Base-by-base conservation (phyloP, 2,113 vertebrate species). In the Cyprinodon tularosa region DNA sequence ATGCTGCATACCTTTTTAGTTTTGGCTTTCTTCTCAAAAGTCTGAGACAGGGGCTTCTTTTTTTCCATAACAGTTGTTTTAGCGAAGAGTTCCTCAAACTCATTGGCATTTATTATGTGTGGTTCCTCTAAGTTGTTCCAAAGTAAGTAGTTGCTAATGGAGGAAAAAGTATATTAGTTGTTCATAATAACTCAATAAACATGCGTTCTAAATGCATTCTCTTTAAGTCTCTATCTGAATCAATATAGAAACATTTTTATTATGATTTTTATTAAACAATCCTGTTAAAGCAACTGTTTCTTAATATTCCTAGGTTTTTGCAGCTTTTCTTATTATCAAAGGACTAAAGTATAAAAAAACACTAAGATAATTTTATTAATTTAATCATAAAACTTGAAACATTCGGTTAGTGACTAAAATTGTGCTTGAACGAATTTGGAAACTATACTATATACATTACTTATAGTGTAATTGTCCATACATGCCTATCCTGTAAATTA, bases 31-130 rank as follows among this genome's bases (percentile, higher is more conserved):
- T 97, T 97, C 87, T 97, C 95, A 0, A 96, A 98, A 12, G 95
- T 90, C 64, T 98, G 97, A 29, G 96, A 95, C 62, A 99, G 93
- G 5, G 95, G 96, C 85, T 98, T 99, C 92, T 94, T 96, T 93
- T 96, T 98, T 87, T 94, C 93, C 82, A 95, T 95, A 83, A 93
- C 86, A 69, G 87, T 95, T 77, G 94, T 93, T 95, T 99, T 99
- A 83, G 96, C 95, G 80, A 99, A 99, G 48, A 99, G 94, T 79
- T 97, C 96, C 75, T 98, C 97, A 94, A 99, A 99, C 86, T 98
- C 96, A 12, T 84, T 89, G 71, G 96, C 76, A 68, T 98, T 96
- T 65, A 89, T 92, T 85, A 99, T 95, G 71, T 92, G 81, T 85
- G 96, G 96, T 84, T 99, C 97, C 91, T 96, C 94, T 80, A 99